phyloP scores from a whole-genome alignment of 2,888 invertebrate genomes.

The Eudemis profundana region DNA sequence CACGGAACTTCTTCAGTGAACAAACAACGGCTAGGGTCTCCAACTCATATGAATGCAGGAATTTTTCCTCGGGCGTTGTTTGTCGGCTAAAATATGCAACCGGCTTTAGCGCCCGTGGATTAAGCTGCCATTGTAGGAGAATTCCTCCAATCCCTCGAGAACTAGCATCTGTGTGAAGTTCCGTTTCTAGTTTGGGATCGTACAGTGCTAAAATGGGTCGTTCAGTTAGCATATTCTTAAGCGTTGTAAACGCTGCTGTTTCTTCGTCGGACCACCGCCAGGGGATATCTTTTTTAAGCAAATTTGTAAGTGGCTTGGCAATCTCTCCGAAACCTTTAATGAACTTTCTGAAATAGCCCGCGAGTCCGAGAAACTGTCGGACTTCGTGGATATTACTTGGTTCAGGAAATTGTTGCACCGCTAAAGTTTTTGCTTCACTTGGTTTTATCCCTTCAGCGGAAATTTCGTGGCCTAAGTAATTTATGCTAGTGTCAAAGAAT shows the following conservation, averaged over 20 bases:
- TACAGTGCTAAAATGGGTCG: background rate
- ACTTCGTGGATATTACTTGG: background rate
- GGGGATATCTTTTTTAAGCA: background rate
- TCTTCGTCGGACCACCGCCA: background rate
- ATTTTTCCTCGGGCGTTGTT: background rate
- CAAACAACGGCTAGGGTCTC: slow-evolving; percentile 3
- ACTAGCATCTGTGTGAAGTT: too few relatives aligned
- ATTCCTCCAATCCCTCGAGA: too few relatives aligned
- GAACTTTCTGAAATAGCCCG: too few relatives aligned
- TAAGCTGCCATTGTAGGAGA: too few relatives aligned
- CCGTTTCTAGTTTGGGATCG: too few relatives aligned
- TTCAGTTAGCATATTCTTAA: background rate
- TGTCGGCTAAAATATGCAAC: too few relatives aligned
- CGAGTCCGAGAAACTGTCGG: background rate
- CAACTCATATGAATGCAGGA: slow-evolving; percentile 1
- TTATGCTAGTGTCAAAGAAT: background rate
- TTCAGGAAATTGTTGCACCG: background rate
- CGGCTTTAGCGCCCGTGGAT: too few relatives aligned
- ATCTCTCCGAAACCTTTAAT: slow-evolving; percentile 4
- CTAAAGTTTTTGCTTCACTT: background rate
- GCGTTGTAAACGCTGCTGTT: background rate
- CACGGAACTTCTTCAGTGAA: background rate
- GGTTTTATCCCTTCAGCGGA: slow-evolving; percentile 1
- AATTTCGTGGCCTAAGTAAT: background rate
- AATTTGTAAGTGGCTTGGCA: background rate